These are phyloP conservation scores for Columbina picui DNA, from an alignment of 2,113 vertebrate species.

Conservation along the genomic window DNA sequence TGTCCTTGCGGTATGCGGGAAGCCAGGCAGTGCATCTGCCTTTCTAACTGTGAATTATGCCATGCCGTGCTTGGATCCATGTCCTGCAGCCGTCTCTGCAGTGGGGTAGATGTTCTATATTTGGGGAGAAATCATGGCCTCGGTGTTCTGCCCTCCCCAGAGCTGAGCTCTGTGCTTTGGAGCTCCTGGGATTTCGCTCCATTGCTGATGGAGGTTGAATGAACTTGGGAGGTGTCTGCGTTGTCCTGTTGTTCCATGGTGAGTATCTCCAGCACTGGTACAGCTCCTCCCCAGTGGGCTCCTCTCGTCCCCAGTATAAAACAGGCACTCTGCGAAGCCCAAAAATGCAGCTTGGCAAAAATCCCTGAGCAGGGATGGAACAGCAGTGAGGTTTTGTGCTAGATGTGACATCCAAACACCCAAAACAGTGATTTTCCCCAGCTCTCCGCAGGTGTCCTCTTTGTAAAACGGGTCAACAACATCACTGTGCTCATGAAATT, in stretches of 20 bases:
- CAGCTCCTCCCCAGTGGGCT: neutral
- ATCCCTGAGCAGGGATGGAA: neutral
- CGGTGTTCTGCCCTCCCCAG: neutral
- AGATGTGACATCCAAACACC: neutral
- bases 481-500: neutral
- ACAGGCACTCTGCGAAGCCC: neutral
- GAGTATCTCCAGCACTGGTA: neutral
- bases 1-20: neutral
- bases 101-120: neutral
- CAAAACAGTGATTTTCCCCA: neutral
- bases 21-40: neutral
- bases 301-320: neutral
- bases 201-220: neutral
- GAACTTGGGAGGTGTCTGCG: neutral
- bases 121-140: neutral
- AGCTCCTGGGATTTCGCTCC: neutral
- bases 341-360: neutral
- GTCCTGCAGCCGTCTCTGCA: neutral
- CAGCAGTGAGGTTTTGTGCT: neutral
- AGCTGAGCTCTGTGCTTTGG: neutral
- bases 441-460: neutral
- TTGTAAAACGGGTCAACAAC: neutral
- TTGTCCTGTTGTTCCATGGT: no score
- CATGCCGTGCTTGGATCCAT: rapidly evolving
- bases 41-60: neutral